These are phyloP conservation scores for Pinctada fucata DNA, from an alignment of 2,888 invertebrate genomes.

Conservation along the genomic window DNA sequence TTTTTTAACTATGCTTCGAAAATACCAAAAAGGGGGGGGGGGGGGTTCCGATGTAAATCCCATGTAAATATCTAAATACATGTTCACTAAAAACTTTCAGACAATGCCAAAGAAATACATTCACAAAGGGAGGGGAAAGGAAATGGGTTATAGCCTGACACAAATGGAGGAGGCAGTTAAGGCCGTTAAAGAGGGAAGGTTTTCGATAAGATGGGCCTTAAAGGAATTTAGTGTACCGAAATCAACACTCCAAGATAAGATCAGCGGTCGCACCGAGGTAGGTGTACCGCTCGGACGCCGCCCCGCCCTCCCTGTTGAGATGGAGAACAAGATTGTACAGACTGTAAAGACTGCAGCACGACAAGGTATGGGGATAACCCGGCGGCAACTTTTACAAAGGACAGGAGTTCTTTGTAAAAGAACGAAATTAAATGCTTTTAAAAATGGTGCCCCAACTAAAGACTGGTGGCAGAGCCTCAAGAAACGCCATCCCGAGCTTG, in stretches of 20 bases:
- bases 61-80: too few species aligned
- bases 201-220: constrained; percentile 35
- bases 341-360: constrained; percentile 36
- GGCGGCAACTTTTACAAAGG: constrained; percentile 13
- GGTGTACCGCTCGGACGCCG: constrained; percentile 28
- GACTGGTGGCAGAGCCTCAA: constrained; percentile 7
- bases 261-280: constrained; percentile 22
- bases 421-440: neutral
- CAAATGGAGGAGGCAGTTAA: neutral
- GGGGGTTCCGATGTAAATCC: too few species aligned
- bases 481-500: constrained; percentile 19
- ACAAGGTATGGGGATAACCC: constrained; percentile 38
- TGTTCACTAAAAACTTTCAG: too few species aligned
- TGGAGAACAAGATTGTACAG: constrained; percentile 40
- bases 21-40: too few species aligned
- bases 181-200: constrained; percentile 20
- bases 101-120: neutral
- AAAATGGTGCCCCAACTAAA: too few species aligned
- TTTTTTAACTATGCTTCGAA: too few species aligned
- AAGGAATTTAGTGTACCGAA: constrained; percentile 29
- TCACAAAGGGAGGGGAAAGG: neutral
- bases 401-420: constrained; percentile 5
- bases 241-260: constrained; percentile 35
- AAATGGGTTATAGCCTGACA: neutral
- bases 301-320: constrained; percentile 26